A percentile compares a stretch with the other conserved stretches of the same genome.
Conservation (phyloP, 2,113 vertebrate species). For the Eptesicus fuscus region DNA sequence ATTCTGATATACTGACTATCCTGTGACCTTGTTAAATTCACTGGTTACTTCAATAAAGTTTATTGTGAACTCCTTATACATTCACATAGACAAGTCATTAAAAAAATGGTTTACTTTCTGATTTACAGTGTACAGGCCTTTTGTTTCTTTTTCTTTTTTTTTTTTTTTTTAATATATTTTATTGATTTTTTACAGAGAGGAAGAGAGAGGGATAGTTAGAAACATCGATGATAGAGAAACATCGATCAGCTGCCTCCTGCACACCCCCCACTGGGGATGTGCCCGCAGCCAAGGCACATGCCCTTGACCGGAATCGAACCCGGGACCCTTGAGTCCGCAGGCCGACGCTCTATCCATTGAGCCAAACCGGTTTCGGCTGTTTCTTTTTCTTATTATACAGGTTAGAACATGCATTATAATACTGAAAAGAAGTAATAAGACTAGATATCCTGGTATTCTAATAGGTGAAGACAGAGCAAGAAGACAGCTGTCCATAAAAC, state of each 20-base stretch:
- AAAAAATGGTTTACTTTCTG: neutral
- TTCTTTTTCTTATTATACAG: constrained; percentile 13
- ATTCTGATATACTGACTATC: neutral
- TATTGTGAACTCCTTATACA: neutral
- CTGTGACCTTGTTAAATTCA: neutral
- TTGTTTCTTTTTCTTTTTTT: constrained; percentile 10
- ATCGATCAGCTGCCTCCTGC: too few species aligned
- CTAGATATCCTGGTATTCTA: neutral
- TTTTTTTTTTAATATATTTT: constrained; percentile 27
- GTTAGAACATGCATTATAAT: neutral
- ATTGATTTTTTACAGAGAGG: too few species aligned
- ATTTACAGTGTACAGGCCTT: neutral
- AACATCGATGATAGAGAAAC: too few species aligned
- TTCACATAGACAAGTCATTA: neutral
- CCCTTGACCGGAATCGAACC: too few species aligned
- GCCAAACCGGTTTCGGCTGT: too few species aligned
- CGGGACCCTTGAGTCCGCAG: too few species aligned
- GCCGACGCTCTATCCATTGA: too few species aligned
- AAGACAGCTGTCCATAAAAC: too few species aligned
- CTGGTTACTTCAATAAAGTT: neutral
- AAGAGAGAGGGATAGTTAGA: too few species aligned
- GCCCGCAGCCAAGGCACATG: too few species aligned
- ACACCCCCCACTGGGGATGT: too few species aligned
- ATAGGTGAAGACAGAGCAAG: too few species aligned
- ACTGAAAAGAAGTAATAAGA: neutral